Evolutionary conservation across 2,888 invertebrate species (phyloP), one percentile per base, ranked within the genome.

Genomic region (Cephus rjabovi): DNA sequence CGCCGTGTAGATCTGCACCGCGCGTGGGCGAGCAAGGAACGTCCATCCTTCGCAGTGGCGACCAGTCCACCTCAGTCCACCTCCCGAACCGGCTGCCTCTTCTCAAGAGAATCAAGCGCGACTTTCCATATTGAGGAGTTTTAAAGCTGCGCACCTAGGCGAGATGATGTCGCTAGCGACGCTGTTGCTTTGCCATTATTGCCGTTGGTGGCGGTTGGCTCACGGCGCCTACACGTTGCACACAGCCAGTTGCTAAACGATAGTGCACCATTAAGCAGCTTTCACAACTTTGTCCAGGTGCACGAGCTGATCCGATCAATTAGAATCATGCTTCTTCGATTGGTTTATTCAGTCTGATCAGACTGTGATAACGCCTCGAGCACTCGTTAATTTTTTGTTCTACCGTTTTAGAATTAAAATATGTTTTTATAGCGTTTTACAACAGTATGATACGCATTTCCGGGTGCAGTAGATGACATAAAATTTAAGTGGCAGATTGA

Each of bases 111-210:
- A 86, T 86, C 86, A 75, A 74, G 84, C 85, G 85, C 85, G 87
- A 87, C 88, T 88, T 88, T 88, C 88, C 88, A 88, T 88, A 88
- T 86, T 81, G 86, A 87, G 88, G 82, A 87, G 85, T 83, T 87
- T 88, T 87, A 86, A 86, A 86, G 87, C 86, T 86, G 82, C 56
- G 56, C 83, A 83, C 83, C 87, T 84, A 79, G 74, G 81, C 81
- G 84, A 86, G 78, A 82, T 86, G 87, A 87, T 87, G 87, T 87
- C 87, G 87, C 86, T 87, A 86, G 88, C 82, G 86, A 87, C 87
- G 88, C 87, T 56, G 56, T 9, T 56, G 56, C 56, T 56, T 56
- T 23, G 23, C 23, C 23, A 56, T 56, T 56, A 56, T 56, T 23
- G 56, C 56, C 56, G 15, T 56, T 56, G 23, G 56, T 23, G 40